Base-by-base conservation (phyloP, 1,140 invertebrate genomes). In the Plutomurus gul region DNA sequence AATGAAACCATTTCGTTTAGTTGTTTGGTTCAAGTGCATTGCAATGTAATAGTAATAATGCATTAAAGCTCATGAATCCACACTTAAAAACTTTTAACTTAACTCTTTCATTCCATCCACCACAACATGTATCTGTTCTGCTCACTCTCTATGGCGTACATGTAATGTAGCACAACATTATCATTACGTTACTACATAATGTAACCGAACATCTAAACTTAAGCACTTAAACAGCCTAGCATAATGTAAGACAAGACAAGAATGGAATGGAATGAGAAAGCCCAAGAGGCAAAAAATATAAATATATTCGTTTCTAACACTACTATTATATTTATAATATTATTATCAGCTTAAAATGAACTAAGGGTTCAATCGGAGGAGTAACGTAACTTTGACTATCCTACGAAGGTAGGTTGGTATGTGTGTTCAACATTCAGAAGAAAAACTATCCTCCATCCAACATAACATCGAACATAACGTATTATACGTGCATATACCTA, bases 261-360 rank as follows among this genome's bases (percentile, higher is more conserved):
- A 33, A 27, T 33, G 27, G 56, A 65, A 65, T 65, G 56, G 56
- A 65, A 65, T 65, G 56, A 33, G 36, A 65, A 30, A 33, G 56
- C 56, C 56, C 56, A 65, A 33, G 56, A 65, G 56, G 56, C 56
- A 65, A 65, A 65, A 65, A 65, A 65, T 65, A 65, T 27, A 65
- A 65, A 65, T 65, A 65, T 30, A 65, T 65, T 65, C 30, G 16
- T 56, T 25, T 56, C 20, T 65, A 65, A 65, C 27, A 16, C 18
- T 65, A 65, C 25, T 30, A n/a, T 65, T 65, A 27, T 65, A 65
- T 65, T 65, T 65, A 65, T 65, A 65, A 65, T 65, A 65, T 65
- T 65, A 65, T 65, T 65, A 65, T 65, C 56, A 65, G 56, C 56
- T n/a, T n/a, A n/a, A n/a, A n/a, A 65, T 65, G 56, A 65, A 65